These are phyloP conservation scores for Colletes collaris DNA, from an alignment of 2,888 invertebrate species.

Conservation along the genomic window DNA sequence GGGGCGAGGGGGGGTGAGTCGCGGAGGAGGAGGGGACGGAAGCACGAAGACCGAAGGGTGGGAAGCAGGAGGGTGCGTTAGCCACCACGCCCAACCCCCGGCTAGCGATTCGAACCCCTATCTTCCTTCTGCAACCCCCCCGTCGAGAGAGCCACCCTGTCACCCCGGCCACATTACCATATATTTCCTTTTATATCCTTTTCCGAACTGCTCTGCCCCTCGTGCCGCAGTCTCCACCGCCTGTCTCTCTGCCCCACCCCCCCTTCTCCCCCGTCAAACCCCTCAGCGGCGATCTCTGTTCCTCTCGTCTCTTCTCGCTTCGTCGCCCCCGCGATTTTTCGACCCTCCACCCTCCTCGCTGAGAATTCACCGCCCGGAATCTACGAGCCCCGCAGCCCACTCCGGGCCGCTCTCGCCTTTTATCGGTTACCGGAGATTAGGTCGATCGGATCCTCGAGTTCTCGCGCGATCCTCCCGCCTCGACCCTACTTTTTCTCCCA, in stretches of 20 bases:
- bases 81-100: slow-evolving; percentile 82
- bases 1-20: slow-evolving; percentile 1
- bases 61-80: slow-evolving; percentile 60
- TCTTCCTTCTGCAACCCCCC: slow-evolving; percentile 58
- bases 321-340: slow-evolving; percentile 22
- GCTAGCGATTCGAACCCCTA: slow-evolving; percentile 75
- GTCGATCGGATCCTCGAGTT: slow-evolving; percentile 41
- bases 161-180: slow-evolving; percentile 76
- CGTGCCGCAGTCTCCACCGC: slow-evolving; percentile 27
- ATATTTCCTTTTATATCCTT: slow-evolving; percentile 79
- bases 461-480: slow-evolving; percentile 10
- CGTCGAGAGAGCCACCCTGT: slow-evolving; percentile 46
- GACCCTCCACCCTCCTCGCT: slow-evolving; percentile 3
- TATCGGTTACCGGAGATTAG: slow-evolving; percentile 59
- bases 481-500: neutral
- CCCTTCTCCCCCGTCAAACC: neutral
- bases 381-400: slow-evolving; percentile 4
- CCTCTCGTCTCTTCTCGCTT: slow-evolving; percentile 16
- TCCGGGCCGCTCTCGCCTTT: slow-evolving; percentile 42
- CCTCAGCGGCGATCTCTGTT: neutral
- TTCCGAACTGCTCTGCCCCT: slow-evolving; percentile 70
- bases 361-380: slow-evolving; percentile 34
- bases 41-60: slow-evolving; percentile 64
- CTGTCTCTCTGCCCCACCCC: neutral
- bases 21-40: slow-evolving; percentile 21